These are phyloP conservation scores for Conops quadrifasciatus DNA, from an alignment of 2,888 invertebrate species.

Conservation along the genomic window DNA sequence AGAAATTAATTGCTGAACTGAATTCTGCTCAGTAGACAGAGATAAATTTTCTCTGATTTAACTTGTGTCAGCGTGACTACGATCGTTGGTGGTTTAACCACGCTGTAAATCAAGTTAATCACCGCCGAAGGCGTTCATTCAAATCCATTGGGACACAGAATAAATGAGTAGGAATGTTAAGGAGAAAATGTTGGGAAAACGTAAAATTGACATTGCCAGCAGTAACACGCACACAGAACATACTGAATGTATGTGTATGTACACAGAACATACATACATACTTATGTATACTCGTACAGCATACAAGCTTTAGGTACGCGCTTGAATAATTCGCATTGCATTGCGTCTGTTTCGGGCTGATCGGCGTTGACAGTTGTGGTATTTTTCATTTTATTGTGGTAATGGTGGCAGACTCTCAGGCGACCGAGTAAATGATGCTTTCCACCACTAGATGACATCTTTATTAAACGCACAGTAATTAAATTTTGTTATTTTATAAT, in stretches of 20 bases:
- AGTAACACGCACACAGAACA: background rate
- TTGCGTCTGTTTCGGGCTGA: background rate
- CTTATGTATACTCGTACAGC: background rate
- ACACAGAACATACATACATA: background rate
- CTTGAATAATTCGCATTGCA: constrained; percentile 3
- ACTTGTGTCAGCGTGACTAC: background rate
- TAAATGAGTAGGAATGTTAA: background rate
- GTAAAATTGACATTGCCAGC: too few species aligned
- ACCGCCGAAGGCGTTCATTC: background rate
- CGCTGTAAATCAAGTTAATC: constrained; percentile 8
- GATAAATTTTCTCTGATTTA: constrained; percentile 11
- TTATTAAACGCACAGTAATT: too few species aligned
- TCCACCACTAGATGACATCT: too few species aligned
- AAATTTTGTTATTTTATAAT: too few species aligned
- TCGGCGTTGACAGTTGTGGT: background rate
- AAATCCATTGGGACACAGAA: background rate
- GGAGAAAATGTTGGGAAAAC: background rate
- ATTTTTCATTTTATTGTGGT: background rate
- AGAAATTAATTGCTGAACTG: too few species aligned
- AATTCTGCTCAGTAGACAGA: background rate
- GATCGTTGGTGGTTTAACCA: background rate
- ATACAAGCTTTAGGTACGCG: background rate
- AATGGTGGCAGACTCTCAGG: background rate
- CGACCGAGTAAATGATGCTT: background rate
- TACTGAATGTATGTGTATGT: background rate